phyloP scores from a whole-genome alignment of 2,113 vertebrate genomes.

The Cromileptes altivelis region DNA sequence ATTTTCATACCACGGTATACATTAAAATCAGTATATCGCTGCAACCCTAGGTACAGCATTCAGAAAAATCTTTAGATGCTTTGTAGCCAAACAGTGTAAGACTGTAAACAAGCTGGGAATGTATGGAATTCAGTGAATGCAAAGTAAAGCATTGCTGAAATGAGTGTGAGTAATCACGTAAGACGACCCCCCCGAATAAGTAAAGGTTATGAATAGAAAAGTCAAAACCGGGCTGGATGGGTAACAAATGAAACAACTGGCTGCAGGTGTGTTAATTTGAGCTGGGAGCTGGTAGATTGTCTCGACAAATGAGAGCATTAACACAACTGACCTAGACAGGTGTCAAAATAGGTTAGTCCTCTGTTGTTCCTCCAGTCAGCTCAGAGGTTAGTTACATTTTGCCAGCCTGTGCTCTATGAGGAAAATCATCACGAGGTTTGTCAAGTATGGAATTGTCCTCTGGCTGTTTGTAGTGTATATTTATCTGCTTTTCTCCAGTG shows the following conservation, averaged over 20 bases:
- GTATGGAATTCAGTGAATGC: constrained; percentile 36
- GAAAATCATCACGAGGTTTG: constrained; percentile 15
- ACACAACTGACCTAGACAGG: constrained; percentile 14
- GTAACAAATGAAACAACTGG: constrained; percentile 8
- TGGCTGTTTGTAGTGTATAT: constrained; percentile 50
- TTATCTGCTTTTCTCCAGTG: constrained; percentile 56
- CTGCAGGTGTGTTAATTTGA: constrained; percentile 28
- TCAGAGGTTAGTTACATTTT: constrained; percentile 27
- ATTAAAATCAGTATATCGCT: too few species aligned
- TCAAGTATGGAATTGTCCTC: constrained; percentile 20
- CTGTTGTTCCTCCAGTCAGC: neutral
- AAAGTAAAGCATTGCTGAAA: constrained; percentile 3
- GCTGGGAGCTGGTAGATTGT: constrained; percentile 13
- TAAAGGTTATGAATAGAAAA: constrained; percentile 20
- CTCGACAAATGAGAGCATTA: constrained; percentile 27
- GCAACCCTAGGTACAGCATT: too few species aligned
- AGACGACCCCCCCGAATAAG: neutral
- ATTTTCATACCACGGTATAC: too few species aligned
- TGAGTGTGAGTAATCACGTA: neutral
- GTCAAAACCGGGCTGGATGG: constrained; percentile 6
- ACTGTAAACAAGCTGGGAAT: constrained; percentile 5
- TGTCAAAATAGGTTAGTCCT: constrained; percentile 23
- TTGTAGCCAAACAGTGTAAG: neutral
- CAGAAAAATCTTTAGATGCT: neutral
- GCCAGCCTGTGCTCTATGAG: neutral